Base-by-base conservation (phyloP, 2,113 vertebrate genomes). In the Sarotherodon lohbergeri region DNA sequence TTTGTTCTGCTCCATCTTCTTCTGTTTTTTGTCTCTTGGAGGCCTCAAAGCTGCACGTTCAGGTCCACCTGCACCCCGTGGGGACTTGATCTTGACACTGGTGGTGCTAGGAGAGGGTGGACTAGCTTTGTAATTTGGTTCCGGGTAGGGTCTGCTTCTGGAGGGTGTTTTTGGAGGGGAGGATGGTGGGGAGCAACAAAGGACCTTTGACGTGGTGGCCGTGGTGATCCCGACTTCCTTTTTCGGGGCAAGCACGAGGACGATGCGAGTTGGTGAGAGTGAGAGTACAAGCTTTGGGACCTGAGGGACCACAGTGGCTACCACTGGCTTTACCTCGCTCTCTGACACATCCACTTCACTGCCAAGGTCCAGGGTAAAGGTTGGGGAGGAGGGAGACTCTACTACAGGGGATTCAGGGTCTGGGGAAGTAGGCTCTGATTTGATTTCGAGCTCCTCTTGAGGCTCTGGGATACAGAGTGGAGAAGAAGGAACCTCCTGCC, bases 1-100 rank as follows among this genome's bases (percentile, higher is more conserved):
- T 94, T 99, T 99, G 82, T 99, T 99, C 93, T 99, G 98, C 91
- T 98, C 98, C 98, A 99, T 99, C 93, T 99, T 99, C 88, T 98
- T 99, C 3, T 96, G 27, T 13, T 98, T 99, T 90, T 98, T 99
- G 86, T 98, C 90, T 57, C 68, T 95, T 2, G 93, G 83, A 1
- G 89, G 29, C 71, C 94, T 96, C 6, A 43, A 3, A 16, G 78
- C 2, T 34, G 34, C 7, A 46, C 50, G 43, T 9, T 91, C 89
- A 24, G 86, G 79, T 39, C 82, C 90, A 13, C 22, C 48, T 12
- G 48, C 63, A 8, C 80, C 80, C 10, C 27, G 83, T 5, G 9
- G 32, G 19, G 86, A 59, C 87, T 80, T 86, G 3, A 84, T 66
- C 34, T 86, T 90, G 56, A 76, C 56, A n/a, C 29, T 57, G 24